Evolutionary conservation across 2,797 vertebrate species (phyloP).

Genomic region (Denticeps clupeoides): DNA sequence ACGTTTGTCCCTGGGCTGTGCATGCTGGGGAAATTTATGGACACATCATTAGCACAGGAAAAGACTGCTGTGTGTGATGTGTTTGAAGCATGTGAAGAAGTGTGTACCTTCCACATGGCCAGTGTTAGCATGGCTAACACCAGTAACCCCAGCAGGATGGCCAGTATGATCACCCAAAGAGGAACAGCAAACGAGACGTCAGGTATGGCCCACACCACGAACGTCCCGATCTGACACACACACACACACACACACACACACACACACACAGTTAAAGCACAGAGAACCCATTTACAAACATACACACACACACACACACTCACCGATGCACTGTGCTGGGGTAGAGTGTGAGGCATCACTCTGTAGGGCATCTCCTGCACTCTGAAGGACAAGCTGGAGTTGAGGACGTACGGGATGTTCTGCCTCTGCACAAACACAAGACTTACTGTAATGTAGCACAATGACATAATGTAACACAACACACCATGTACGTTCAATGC

Average conservation of each 20-base stretch:
- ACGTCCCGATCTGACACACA: slow-evolving; percentile 78
- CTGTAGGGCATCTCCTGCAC: slow-evolving; percentile 84
- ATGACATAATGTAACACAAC: too few species aligned
- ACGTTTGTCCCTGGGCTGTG: slow-evolving; percentile 2
- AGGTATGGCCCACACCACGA: slow-evolving; percentile 90
- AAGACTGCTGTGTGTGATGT: too few species aligned
- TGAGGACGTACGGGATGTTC: slow-evolving; percentile 83
- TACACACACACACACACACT: slow-evolving; percentile 37
- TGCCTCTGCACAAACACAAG: slow-evolving; percentile 65
- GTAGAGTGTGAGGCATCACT: slow-evolving; percentile 65
- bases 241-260: neutral
- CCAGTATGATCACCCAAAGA: slow-evolving; percentile 92
- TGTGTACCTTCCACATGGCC: slow-evolving; percentile 92
- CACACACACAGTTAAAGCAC: slow-evolving; percentile 1
- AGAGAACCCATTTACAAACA: slow-evolving; percentile 7
- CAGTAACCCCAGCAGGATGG: slow-evolving; percentile 86
- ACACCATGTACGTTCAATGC: too few species aligned
- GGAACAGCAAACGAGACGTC: slow-evolving; percentile 90
- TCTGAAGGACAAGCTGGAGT: slow-evolving; percentile 78
- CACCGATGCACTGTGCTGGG: slow-evolving; percentile 72
- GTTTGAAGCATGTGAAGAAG: slow-evolving; percentile 2
- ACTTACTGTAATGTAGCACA: slow-evolving; percentile 24
- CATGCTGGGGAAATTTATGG: slow-evolving; percentile 5
- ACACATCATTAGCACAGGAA: slow-evolving; percentile 6
- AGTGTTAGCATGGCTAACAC: slow-evolving; percentile 89